phyloP scores from a whole-genome alignment of 2,113 vertebrate genomes.

The Crotalus horridus region DNA sequence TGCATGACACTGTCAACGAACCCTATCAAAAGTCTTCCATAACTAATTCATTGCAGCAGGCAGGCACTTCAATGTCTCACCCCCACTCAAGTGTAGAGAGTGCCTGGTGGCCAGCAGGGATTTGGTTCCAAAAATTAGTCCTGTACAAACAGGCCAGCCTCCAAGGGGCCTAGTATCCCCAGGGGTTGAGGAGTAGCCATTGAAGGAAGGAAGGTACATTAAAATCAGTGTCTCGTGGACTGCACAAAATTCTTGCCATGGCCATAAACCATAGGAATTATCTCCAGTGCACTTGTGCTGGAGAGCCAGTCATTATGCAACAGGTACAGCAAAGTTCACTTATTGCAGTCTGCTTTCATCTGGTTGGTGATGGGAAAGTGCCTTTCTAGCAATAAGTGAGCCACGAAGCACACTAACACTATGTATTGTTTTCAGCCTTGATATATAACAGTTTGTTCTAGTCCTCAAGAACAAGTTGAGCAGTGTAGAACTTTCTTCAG shows the following conservation, averaged over 20 bases:
- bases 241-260: background rate
- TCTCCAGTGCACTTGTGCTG: background rate
- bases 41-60: background rate
- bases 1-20: background rate
- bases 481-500: background rate
- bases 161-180: background rate
- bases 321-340: background rate
- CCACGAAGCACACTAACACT: background rate
- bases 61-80: background rate
- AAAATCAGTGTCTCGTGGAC: background rate
- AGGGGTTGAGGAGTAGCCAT: background rate
- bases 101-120: background rate
- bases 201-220: background rate
- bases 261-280: background rate
- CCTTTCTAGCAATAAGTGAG: background rate
- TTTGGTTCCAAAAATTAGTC: background rate
- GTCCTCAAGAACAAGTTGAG: background rate
- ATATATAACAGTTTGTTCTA: background rate
- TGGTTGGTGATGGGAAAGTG: background rate
- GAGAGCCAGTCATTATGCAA: background rate
- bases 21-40: background rate
- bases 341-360: background rate
- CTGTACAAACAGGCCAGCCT: background rate
- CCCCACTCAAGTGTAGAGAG: background rate
- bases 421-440: background rate